Evolutionary conservation across 2,113 vertebrate genomes (phyloP).

Genomic region (Pterocles burchelli): DNA sequence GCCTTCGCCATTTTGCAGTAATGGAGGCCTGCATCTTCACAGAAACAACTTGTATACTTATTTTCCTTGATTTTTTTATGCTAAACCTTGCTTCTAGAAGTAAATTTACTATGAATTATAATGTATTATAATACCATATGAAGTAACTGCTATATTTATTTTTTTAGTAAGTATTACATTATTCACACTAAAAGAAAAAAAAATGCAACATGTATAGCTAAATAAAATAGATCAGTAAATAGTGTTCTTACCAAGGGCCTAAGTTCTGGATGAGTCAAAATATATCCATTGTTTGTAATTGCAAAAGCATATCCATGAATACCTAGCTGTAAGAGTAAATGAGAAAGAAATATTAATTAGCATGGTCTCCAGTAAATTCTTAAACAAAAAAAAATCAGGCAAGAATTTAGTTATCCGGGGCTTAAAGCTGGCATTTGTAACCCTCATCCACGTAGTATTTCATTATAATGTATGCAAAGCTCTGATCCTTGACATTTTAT

Average conservation of each 20-base stretch:
- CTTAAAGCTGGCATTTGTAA: conserved; percentile 60
- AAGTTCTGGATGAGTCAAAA: conserved; percentile 96
- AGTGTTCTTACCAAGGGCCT: conserved; percentile 91
- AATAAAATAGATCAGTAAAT: conserved; percentile 7
- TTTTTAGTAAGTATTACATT: not conserved
- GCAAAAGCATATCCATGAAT: conserved; percentile 99
- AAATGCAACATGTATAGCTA: not conserved
- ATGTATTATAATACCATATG: not conserved
- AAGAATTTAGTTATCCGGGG: conserved; percentile 56
- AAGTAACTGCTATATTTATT: not conserved
- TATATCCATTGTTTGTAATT: conserved; percentile 99
- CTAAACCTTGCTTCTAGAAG: not conserved
- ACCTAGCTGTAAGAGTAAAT: conserved; percentile 84
- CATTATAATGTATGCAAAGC: conserved; percentile 53
- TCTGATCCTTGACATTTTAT: conserved; percentile 58
- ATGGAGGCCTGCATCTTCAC: not conserved
- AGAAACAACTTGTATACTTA: not conserved
- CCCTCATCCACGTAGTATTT: conserved; percentile 45
- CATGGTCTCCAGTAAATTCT: conserved; percentile 5
- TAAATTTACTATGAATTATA: not conserved
- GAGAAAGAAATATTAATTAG: conserved; percentile 65
- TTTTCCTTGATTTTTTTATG: not conserved
- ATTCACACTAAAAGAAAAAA: not conserved
- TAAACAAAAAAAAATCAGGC: conserved; percentile 64
- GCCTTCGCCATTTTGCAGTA: conserved; percentile 41